Percentiles rank a stretch among this genome's conserved stretches.
These are phyloP conservation scores for Netelia melanura DNA, from an alignment of 2,888 invertebrate species.

Conservation along the genomic window DNA sequence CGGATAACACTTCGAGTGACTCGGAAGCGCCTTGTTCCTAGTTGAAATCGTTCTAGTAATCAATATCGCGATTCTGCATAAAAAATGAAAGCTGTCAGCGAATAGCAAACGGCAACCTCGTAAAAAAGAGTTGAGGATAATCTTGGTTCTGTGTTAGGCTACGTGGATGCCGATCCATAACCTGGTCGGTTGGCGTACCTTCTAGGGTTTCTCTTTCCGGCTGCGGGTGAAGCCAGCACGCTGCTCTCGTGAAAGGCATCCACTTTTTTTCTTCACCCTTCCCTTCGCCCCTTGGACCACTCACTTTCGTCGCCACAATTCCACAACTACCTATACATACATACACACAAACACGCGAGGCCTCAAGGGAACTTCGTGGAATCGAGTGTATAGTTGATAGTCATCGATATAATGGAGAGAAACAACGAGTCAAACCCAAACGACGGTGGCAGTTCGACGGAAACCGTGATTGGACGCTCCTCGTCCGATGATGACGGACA, in stretches of 20 bases:
- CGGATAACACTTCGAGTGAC: no score
- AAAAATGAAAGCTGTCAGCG: slow-evolving; percentile 16
- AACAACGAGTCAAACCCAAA: slow-evolving; percentile 74
- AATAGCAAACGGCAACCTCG: slow-evolving; percentile 11
- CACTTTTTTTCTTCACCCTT: slow-evolving; percentile 25
- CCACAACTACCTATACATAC: slow-evolving; percentile 29
- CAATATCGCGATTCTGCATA: no score
- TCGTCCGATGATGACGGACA: slow-evolving; percentile 77
- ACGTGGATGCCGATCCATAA: slow-evolving; percentile 49
- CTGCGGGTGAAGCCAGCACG: slow-evolving; percentile 76
- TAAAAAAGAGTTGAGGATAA: slow-evolving; percentile 34
- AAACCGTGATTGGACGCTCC: slow-evolving; percentile 78
- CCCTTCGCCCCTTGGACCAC: slow-evolving; percentile 1
- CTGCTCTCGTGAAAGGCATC: slow-evolving; percentile 40
- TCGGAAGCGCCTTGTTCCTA: no score
- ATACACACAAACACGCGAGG: neutral
- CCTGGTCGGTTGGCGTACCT: slow-evolving; percentile 43
- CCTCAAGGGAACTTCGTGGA: neutral
- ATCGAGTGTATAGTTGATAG: slow-evolving; percentile 39
- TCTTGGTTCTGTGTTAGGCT: slow-evolving; percentile 40
- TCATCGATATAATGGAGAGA: slow-evolving; percentile 75
- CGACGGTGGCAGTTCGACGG: slow-evolving; percentile 79
- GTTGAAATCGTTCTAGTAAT: no score
- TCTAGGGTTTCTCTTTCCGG: slow-evolving; percentile 77
- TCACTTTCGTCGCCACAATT: slow-evolving; percentile 48